Evolutionary conservation across 2,888 invertebrate species (phyloP).

Genomic region (Octodonta nipae): DNA sequence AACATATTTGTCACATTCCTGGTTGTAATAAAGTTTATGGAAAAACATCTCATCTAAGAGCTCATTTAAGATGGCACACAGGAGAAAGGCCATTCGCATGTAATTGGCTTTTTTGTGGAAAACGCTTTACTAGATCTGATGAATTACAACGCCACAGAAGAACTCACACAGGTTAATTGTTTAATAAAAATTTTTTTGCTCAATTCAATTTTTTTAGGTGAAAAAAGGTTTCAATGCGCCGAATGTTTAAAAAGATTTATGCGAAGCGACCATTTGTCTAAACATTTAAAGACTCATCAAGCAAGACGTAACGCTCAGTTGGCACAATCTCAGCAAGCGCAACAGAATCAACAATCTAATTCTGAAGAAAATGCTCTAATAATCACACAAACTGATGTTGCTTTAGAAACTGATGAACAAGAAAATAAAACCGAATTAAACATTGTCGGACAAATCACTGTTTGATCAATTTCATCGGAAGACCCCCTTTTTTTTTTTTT

Average conservation of each 20-base stretch:
- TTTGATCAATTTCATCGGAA: too few relatives aligned
- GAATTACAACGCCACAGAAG: slow-evolving; percentile 83
- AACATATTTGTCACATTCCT: slow-evolving; percentile 87
- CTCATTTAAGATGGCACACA: slow-evolving; percentile 63
- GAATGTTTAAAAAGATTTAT: slow-evolving; percentile 84
- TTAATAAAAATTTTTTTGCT: too few relatives aligned
- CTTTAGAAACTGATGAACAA: too few relatives aligned
- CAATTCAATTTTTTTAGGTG: too few relatives aligned
- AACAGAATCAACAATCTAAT: too few relatives aligned
- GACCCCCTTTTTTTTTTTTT: too few relatives aligned
- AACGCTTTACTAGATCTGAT: slow-evolving; percentile 64
- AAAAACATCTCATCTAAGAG: slow-evolving; percentile 66
- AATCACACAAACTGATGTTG: too few relatives aligned
- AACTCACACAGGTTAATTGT: slow-evolving; percentile 42
- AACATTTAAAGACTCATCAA: slow-evolving; percentile 78
- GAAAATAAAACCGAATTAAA: too few relatives aligned
- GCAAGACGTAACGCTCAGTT: too few relatives aligned
- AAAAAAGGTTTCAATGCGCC: slow-evolving; percentile 75
- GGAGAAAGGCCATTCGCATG: slow-evolving; percentile 91
- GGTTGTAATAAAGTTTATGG: slow-evolving; percentile 79
- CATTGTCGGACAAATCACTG: too few relatives aligned
- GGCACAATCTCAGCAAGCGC: too few relatives aligned
- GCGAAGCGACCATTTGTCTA: slow-evolving; percentile 82
- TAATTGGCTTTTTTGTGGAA: slow-evolving; percentile 90
- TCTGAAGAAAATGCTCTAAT: too few relatives aligned